Percentiles rank a stretch among this genome's conserved stretches.
These are phyloP conservation scores for Mythimna albipuncta DNA, from an alignment of 2,888 invertebrate species.

Conservation along the genomic window DNA sequence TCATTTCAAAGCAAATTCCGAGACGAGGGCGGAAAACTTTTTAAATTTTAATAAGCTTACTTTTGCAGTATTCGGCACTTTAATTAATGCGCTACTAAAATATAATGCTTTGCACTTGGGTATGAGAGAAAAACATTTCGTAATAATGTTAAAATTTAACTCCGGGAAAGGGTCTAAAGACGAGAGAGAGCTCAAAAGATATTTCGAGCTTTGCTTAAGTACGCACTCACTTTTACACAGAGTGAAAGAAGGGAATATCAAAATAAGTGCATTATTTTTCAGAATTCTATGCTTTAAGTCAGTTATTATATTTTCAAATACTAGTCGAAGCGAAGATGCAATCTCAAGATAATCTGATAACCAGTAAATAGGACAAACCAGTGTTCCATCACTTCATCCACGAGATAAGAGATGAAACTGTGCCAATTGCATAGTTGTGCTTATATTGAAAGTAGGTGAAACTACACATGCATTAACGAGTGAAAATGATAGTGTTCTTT, in stretches of 20 bases:
- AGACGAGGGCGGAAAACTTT: neutral
- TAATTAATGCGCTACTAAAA: conserved; percentile 4
- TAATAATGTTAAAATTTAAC: neutral
- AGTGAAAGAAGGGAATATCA: neutral
- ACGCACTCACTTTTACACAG: neutral
- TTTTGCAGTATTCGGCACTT: conserved; percentile 1
- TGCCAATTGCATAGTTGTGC: conserved; percentile 20
- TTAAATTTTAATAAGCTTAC: conserved; percentile 11
- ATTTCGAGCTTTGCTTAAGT: neutral
- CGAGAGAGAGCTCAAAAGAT: neutral
- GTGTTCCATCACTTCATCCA: conserved; percentile 44
- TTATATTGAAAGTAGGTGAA: conserved; percentile 22
- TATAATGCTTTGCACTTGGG: neutral
- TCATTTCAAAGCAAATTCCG: conserved; percentile 17
- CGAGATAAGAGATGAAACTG: conserved; percentile 50
- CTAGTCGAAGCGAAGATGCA: conserved; percentile 18
- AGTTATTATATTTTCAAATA: neutral
- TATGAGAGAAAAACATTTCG: neutral
- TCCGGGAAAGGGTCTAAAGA: neutral
- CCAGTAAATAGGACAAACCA: conserved; percentile 26
- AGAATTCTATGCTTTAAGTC: neutral
- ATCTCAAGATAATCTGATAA: conserved; percentile 46
- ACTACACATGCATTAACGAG: neutral
- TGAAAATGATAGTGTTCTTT: neutral
- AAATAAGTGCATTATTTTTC: neutral